A percentile compares a stretch with the other conserved stretches of the same genome.
These are phyloP conservation scores for Novumbra hubbsi DNA, from an alignment of 2,797 vertebrate genomes.

Conservation along the genomic window DNA sequence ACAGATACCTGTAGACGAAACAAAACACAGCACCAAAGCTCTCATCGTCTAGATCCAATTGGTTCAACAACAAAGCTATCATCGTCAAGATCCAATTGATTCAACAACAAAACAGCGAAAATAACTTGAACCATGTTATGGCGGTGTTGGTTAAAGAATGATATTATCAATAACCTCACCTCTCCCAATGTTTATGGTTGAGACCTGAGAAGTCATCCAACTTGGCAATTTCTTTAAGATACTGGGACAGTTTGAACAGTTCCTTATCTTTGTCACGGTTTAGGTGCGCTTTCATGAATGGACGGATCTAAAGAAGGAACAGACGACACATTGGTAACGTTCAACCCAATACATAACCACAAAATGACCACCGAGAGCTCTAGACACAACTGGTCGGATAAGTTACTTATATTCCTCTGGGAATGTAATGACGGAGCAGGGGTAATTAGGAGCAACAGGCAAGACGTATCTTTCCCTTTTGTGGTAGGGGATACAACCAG, in stretches of 20 bases:
- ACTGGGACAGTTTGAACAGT: conserved; percentile 93
- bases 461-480: too few species aligned
- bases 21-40: conserved; percentile 40
- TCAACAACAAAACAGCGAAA: not conserved
- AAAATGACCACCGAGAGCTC: not conserved
- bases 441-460: too few species aligned
- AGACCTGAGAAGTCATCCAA: conserved; percentile 93
- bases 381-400: not conserved
- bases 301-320: conserved; percentile 82
- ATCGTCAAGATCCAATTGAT: not conserved
- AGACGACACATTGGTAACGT: not conserved
- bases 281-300: conserved; percentile 98
- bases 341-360: not conserved
- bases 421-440: too few species aligned
- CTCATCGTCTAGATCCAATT: not conserved
- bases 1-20: conserved; percentile 84
- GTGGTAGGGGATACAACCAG: too few species aligned
- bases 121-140: not conserved
- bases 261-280: conserved; percentile 98
- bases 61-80: conserved; percentile 31
- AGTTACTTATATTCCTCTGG: not conserved
- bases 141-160: not conserved
- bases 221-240: conserved; percentile 97
- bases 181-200: conserved; percentile 99
- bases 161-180: conserved; percentile 68